These are phyloP conservation scores for Rhaphigaster nebulosa DNA, from an alignment of 2,888 invertebrate genomes.

Conservation along the genomic window DNA sequence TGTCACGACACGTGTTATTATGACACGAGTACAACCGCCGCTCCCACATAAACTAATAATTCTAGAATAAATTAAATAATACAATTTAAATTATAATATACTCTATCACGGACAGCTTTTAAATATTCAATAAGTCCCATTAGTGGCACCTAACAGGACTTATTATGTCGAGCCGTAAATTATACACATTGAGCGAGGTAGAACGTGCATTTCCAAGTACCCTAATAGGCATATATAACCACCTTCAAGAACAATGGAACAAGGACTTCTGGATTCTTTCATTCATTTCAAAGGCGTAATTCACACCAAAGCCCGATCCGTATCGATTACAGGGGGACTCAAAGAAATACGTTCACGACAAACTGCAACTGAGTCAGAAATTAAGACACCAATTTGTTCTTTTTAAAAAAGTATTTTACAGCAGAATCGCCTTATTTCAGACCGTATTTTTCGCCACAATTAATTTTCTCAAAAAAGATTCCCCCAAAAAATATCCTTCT, in stretches of 20 bases:
- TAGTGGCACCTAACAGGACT: not conserved
- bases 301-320: slow-evolving; percentile 9
- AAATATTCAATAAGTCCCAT: slow-evolving; percentile 42
- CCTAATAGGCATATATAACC: not conserved
- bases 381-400: too few species aligned
- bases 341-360: not conserved
- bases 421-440: too few species aligned
- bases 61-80: slow-evolving; percentile 18
- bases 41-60: slow-evolving; percentile 15
- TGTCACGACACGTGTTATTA: not conserved
- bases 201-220: not conserved
- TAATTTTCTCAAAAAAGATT: too few species aligned
- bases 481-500: too few species aligned
- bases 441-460: too few species aligned
- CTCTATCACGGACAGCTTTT: not conserved
- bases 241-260: slow-evolving; percentile 19
- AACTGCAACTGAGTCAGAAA: not conserved
- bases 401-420: too few species aligned
- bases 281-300: not conserved
- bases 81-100: slow-evolving; percentile 3
- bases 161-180: slow-evolving; percentile 25
- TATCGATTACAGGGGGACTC: not conserved
- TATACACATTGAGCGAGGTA: not conserved
- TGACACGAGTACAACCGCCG: not conserved
- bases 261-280: slow-evolving; percentile 39